Conservation (phyloP, 1,140 invertebrate species). For the Lepeophtheirus salmonis region DNA sequence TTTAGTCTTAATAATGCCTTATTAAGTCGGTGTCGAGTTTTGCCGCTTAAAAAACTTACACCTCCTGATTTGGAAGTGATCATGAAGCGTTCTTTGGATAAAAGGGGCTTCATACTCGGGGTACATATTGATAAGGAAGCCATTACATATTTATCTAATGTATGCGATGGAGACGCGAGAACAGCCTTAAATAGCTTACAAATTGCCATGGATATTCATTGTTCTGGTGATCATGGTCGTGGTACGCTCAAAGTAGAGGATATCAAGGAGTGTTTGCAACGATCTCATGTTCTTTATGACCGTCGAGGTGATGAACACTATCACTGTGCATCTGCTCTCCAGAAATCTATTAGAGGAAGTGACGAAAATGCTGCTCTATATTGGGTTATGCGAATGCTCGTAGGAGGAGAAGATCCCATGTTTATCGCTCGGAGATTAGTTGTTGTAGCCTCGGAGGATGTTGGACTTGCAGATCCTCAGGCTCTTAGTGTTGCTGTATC, state of each 20-base stretch:
- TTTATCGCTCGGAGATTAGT: slow-evolving; percentile 57
- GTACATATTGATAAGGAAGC: slow-evolving; percentile 39
- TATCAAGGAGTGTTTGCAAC: slow-evolving; percentile 32
- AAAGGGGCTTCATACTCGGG: slow-evolving; percentile 16
- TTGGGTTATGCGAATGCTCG: slow-evolving; percentile 58
- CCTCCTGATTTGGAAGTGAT: slow-evolving; percentile 39
- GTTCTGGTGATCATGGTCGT: slow-evolving; percentile 26
- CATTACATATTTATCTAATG: slow-evolving; percentile 45
- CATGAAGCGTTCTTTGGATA: slow-evolving; percentile 36
- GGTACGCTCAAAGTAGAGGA: slow-evolving; percentile 24
- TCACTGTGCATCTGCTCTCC: slow-evolving; percentile 57
- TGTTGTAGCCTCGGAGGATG: slow-evolving; percentile 53
- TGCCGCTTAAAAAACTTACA: slow-evolving; percentile 39
- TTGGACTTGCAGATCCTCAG: slow-evolving; percentile 37
- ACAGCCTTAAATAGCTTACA: slow-evolving; percentile 54
- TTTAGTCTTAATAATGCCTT: slow-evolving; percentile 60
- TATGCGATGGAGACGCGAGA: slow-evolving; percentile 60
- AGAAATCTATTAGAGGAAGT: slow-evolving; percentile 63
- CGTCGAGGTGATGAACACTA: slow-evolving; percentile 62
- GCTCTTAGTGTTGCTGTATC: slow-evolving; percentile 41
- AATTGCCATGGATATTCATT: slow-evolving; percentile 37
- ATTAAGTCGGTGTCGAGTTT: slow-evolving; percentile 38
- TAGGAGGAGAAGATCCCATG: slow-evolving; percentile 60
- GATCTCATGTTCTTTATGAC: slow-evolving; percentile 53
- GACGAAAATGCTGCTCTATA: slow-evolving; percentile 62